Evolutionary conservation across 2,797 vertebrate genomes (phyloP).

Genomic region (Esox lucius): DNA sequence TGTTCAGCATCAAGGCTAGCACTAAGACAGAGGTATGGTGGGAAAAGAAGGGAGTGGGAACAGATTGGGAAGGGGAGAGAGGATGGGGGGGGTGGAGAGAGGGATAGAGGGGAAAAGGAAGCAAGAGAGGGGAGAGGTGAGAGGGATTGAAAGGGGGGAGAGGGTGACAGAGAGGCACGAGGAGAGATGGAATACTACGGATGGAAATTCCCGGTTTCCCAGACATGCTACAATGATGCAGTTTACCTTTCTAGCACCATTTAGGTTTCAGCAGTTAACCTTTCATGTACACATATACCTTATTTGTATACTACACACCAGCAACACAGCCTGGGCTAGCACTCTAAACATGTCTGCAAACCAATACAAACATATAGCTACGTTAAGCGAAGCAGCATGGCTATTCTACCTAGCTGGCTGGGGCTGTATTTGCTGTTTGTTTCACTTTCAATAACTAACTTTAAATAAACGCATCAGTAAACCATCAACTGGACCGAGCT

Average conservation of each 20-base stretch:
- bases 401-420: not conserved
- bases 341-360: not conserved
- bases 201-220: constrained; percentile 44
- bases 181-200: not conserved
- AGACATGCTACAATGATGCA: not conserved
- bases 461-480: not conserved
- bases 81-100: no score
- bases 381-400: constrained; percentile 27
- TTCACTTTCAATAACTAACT: not conserved
- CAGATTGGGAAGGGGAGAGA: no score
- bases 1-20: not conserved
- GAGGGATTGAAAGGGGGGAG: no score
- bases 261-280: constrained; percentile 6
- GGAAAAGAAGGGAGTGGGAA: no score
- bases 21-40: no score
- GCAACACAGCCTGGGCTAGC: not conserved
- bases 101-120: no score
- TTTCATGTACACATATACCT: not conserved
- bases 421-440: not conserved
- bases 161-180: not conserved
- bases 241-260: not conserved
- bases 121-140: no score
- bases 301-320: constrained; percentile 2
- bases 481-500: not conserved
- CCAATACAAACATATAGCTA: constrained; percentile 22